phyloP scores from a whole-genome alignment of 2,113 vertebrate species.

The Laterallus jamaicensis region DNA sequence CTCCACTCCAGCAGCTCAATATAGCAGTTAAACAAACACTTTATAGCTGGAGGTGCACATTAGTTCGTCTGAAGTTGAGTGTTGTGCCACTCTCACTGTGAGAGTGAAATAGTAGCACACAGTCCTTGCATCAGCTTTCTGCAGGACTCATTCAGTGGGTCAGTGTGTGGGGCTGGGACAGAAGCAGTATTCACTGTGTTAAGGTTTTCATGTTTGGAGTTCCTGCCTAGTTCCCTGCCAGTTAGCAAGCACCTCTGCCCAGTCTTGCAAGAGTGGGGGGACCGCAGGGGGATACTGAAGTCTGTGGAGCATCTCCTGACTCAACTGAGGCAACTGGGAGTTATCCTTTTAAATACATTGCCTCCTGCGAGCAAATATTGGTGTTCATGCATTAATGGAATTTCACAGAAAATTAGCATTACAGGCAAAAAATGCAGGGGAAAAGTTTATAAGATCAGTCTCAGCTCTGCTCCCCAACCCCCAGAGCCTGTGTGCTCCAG shows the following conservation, averaged over 20 bases:
- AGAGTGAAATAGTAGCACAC: neutral
- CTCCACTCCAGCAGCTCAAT: neutral
- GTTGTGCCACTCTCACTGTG: neutral
- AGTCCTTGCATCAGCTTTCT: neutral
- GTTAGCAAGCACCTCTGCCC: neutral
- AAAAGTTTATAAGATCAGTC: neutral
- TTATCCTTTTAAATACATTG: neutral
- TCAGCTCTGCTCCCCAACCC: neutral
- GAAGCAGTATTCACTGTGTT: neutral
- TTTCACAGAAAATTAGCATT: neutral
- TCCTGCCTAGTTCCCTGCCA: neutral
- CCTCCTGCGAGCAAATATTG: neutral
- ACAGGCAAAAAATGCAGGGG: neutral
- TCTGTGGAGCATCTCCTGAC: neutral
- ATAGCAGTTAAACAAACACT: neutral
- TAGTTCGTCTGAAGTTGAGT: neutral
- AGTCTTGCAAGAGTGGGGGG: neutral
- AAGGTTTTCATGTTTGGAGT: rapidly evolving
- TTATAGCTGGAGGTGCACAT: neutral
- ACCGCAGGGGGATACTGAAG: neutral
- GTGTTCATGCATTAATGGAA: neutral
- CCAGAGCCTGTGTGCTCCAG: neutral
- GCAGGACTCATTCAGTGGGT: neutral
- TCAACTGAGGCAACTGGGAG: neutral
- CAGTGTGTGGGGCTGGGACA: neutral